These are phyloP conservation scores for Azemiops feae DNA, from an alignment of 2,113 vertebrate species.

Conservation along the genomic window DNA sequence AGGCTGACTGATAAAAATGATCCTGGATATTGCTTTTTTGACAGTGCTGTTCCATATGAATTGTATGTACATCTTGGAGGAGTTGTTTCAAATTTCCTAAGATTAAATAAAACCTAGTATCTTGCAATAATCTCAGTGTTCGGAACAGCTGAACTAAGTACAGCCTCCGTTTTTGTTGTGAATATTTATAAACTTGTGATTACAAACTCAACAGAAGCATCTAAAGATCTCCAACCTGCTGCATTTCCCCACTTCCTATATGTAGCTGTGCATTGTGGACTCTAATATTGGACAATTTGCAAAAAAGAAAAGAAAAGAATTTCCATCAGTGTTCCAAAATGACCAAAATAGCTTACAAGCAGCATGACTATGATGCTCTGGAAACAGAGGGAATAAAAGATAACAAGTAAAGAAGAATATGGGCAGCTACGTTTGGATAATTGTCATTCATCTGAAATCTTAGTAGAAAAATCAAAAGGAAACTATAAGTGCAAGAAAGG, in stretches of 20 bases:
- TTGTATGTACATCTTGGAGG: neutral
- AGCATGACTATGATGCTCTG: neutral
- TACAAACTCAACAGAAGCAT: neutral
- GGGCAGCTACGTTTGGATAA: neutral
- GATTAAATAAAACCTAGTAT: neutral
- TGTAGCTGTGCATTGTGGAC: neutral
- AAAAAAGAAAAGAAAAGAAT: neutral
- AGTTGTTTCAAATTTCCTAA: neutral
- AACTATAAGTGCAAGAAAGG: neutral
- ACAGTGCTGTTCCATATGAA: neutral
- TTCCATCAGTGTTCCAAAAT: neutral
- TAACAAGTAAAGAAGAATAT: neutral
- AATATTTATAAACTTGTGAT: neutral
- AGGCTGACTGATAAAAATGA: neutral
- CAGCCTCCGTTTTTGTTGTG: neutral
- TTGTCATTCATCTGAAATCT: neutral
- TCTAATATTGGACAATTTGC: neutral
- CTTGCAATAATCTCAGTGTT: neutral
- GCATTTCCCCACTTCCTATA: neutral
- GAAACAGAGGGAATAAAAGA: neutral
- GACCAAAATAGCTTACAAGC: neutral
- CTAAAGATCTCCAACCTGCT: neutral
- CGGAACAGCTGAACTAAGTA: neutral
- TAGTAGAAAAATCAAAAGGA: neutral
- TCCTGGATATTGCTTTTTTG: neutral